Evolutionary conservation across 2,797 vertebrate species (phyloP), one percentile per base, ranked within the genome.

Genomic region (Taenioides sp.): DNA sequence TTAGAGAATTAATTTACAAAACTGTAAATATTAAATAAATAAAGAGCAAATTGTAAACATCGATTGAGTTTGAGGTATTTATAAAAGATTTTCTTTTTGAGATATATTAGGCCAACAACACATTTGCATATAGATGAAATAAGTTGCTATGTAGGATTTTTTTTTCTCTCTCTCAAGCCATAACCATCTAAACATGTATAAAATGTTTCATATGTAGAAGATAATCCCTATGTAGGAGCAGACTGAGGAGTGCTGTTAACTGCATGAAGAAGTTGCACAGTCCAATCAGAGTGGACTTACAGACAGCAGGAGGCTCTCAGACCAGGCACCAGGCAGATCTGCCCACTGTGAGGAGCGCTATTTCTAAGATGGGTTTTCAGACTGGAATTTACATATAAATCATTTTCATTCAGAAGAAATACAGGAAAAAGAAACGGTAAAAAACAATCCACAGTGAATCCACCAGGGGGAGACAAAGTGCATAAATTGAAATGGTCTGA

Each of bases 401-500:
- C 50, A n/a, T n/a, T n/a, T 5, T 3, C 3, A 54, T 0, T 54
- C n/a, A 23, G 11, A 58, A 3, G 4, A 14, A 58, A 14, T 12
- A 58, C 22, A 58, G 23, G 2, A 27, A 27, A 25, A 61, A 18
- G 7, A 1, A 16, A 5, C 0, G 11, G 6, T 1, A 12, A 16
- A 17, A 60, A 28, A 27, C 1, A 3, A 20, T 10, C 4, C 2
- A 34, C 17, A 31, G 4, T 18, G 0, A 31, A 18, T 31, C 59
- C 59, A 61, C 59, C 18, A 34, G 59, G 20, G 59, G 59, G 59
- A 31, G 59, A 34, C 28, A 61, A 61, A 61, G 28, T 16, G 25
- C 54, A 18, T 1, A 37, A 10, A 1, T 34, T 34, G 31, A 7
- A 34, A 34, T 34, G 7, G 31, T 34, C 31, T 37, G 34, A 37